phyloP scores from a whole-genome alignment of 2,797 vertebrate species.

The Pyrrhura leucotis region DNA sequence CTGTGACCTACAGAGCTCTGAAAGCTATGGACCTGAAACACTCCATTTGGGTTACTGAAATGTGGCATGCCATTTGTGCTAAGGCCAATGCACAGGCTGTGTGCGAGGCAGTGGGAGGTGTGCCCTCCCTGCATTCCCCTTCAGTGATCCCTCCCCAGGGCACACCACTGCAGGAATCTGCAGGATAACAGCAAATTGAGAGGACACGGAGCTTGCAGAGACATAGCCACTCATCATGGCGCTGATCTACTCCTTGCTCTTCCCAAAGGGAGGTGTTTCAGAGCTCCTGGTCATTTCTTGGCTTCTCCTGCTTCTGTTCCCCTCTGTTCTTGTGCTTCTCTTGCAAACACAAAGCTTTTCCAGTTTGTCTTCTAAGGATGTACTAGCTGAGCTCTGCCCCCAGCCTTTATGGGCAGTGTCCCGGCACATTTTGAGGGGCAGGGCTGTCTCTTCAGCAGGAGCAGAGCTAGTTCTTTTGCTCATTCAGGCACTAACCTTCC shows the following conservation, averaged over 20 bases:
- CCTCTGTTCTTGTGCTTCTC: not conserved
- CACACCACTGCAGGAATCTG: fast-evolving
- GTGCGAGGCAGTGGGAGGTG: fast-evolving
- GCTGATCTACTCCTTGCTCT: too few relatives aligned
- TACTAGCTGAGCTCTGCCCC: not conserved
- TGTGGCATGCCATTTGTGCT: fast-evolving
- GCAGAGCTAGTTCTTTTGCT: not conserved
- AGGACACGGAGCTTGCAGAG: not conserved
- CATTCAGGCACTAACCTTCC: not conserved
- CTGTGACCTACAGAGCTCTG: not conserved
- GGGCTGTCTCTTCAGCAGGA: not conserved
- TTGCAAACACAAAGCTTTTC: not conserved
- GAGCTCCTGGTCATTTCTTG: not conserved
- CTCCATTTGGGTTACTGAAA: not conserved
- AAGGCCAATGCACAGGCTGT: fast-evolving
- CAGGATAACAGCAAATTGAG: not conserved
- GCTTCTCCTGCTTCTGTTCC: not conserved
- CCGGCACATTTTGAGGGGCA: fast-evolving
- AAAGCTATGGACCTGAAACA: not conserved
- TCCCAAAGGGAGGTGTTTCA: not conserved
- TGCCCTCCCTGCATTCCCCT: not conserved
- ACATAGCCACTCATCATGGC: not conserved
- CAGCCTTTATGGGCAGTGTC: not conserved
- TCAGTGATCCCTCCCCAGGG: not conserved
- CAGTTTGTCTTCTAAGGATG: not conserved